Conservation (phyloP, 2,797 vertebrate genomes). For the Sarcophilus harrisii region DNA sequence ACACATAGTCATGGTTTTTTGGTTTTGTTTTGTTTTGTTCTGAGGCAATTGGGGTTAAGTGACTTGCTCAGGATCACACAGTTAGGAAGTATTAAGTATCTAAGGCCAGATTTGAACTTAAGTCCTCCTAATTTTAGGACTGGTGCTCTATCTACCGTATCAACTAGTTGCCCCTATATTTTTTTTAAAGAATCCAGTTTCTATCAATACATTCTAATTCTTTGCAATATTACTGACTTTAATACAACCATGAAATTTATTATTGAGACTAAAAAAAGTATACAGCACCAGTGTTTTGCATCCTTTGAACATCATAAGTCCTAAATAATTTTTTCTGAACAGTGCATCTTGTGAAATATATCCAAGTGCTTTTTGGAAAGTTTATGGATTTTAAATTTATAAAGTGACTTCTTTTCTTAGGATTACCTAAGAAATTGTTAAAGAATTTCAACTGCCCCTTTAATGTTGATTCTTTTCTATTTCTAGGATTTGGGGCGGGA, state of each 20-base stretch:
- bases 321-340: not conserved
- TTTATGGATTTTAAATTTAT: conserved; percentile 15
- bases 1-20: not conserved
- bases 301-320: conserved; percentile 12
- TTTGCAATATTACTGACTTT: conserved; percentile 36
- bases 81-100: no score
- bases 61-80: no score
- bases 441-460: conserved; percentile 35
- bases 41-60: no score
- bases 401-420: not conserved
- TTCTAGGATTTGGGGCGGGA: not conserved
- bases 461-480: conserved; percentile 40
- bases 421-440: conserved; percentile 1
- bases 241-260: conserved; percentile 29
- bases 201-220: not conserved
- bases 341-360: conserved; percentile 16
- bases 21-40: no score
- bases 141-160: no score
- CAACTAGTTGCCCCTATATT: no score
- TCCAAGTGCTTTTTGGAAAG: conserved; percentile 4
- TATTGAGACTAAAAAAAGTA: conserved; percentile 34
- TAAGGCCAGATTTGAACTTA: no score
- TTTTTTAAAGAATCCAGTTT: not conserved
- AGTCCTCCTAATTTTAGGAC: no score
- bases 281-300: conserved; percentile 1